Evolutionary conservation across 2,888 invertebrate genomes (phyloP), one percentile per base, ranked within the genome.

Genomic region (Pediacus dermestoides): DNA sequence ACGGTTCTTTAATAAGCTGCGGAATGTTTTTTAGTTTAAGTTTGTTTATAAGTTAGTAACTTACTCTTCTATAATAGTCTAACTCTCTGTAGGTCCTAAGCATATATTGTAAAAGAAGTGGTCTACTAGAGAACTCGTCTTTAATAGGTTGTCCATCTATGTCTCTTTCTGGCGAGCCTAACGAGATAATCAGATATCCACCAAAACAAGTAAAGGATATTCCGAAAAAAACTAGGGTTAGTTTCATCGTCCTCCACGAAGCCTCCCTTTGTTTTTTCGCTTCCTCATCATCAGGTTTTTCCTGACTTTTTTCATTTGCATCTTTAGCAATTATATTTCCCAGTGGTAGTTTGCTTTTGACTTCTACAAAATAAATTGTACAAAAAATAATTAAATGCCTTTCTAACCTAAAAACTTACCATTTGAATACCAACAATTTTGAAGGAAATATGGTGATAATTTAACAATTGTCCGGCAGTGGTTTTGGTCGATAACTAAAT

Each of bases 1-100:
- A 93, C 1, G 99, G 99, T 65, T 96, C 96, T 64, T 89, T 84
- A 44, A 93, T 87, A 75, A 86, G 81, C 82, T 86, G 59, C 16
- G 65, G n/a, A n/a, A 26, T 11, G 21, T 21, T 21, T 26, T 6
- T 26, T 7, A n/a, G n/a, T n/a, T n/a, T n/a, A n/a, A n/a, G n/a
- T n/a, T n/a, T n/a, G n/a, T n/a, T n/a, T n/a, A n/a, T n/a, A 26
- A 23, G 21, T 41, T 16, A 7, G 8, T 9, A 30, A 39, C 44
- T 37, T 49, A 67, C 64, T 47, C 57, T 58, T 41, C 60, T 56
- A 35, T 65, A 68, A 45, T 65, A 66, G 45, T 66, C 58, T 31
- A 68, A 43, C 48, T 67, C 64, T 26, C 61, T 55, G 10, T 62
- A 55, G 42, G 88, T 79, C 37, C 89, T 75, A 44, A 77, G 77